Conservation (phyloP, 2,888 invertebrate species). For the Eucera pruinosa region DNA sequence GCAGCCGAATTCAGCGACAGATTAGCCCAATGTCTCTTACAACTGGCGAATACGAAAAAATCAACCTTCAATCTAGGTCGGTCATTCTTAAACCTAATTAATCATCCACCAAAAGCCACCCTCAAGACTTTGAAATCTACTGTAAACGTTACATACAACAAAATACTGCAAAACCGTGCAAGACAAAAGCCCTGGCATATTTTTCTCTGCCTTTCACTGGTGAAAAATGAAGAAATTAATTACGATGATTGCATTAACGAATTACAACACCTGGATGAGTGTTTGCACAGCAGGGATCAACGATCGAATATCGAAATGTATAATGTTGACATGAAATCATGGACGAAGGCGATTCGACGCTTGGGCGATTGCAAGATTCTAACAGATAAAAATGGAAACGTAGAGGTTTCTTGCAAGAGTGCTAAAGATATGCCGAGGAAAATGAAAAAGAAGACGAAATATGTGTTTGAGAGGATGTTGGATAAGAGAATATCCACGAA, state of each 20-base stretch:
- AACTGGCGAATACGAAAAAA: neutral
- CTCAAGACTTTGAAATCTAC: slow-evolving; percentile 32
- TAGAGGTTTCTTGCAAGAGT: slow-evolving; percentile 42
- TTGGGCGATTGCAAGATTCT: slow-evolving; percentile 55
- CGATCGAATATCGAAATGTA: neutral
- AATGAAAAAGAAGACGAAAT: slow-evolving; percentile 45
- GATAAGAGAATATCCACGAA: slow-evolving; percentile 22
- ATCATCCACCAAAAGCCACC: slow-evolving; percentile 33
- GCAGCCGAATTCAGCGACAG: slow-evolving; percentile 33
- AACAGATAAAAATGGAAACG: slow-evolving; percentile 4
- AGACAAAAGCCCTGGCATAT: slow-evolving; percentile 45
- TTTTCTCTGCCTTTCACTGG: slow-evolving; percentile 58
- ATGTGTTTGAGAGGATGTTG: slow-evolving; percentile 56
- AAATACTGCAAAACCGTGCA: neutral
- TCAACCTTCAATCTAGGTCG: slow-evolving; percentile 39
- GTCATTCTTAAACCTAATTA: slow-evolving; percentile 50
- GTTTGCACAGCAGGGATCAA: slow-evolving; percentile 19
- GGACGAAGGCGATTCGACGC: slow-evolving; percentile 47
- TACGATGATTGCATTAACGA: slow-evolving; percentile 61
- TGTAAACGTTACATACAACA: slow-evolving; percentile 38
- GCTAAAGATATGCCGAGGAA: slow-evolving; percentile 19
- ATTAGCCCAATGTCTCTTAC: slow-evolving; percentile 46
- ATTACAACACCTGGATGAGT: slow-evolving; percentile 53
- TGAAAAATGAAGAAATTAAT: neutral
- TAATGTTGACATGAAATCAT: slow-evolving; percentile 33